Conservation (phyloP, 1,140 invertebrate genomes). For the Temnothorax longispinosus region DNA sequence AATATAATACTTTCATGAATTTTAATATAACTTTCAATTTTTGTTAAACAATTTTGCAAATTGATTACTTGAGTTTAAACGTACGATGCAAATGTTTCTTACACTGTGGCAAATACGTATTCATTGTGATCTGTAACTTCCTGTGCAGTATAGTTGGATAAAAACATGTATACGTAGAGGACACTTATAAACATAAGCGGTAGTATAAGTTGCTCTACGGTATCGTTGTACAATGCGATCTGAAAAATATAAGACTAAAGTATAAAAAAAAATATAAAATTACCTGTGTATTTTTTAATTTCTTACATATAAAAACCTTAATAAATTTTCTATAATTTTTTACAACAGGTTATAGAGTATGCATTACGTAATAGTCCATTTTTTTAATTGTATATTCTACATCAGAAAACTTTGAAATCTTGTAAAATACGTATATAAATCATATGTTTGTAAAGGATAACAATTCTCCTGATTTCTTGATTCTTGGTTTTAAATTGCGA, state of each 20-base stretch:
- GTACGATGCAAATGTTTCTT: background rate
- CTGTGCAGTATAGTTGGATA: slow-evolving; percentile 12
- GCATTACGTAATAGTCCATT: background rate
- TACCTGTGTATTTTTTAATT: background rate
- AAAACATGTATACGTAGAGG: background rate
- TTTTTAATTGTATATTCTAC: background rate
- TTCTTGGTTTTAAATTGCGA: too few species aligned
- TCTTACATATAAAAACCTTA: background rate
- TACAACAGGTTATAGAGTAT: background rate
- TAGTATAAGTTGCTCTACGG: background rate
- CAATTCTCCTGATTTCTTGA: too few species aligned
- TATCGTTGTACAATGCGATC: background rate
- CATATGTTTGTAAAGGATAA: background rate
- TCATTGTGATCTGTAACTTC: slow-evolving; percentile 33
- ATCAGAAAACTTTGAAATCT: background rate
- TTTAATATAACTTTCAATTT: background rate
- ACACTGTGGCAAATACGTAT: slow-evolving; percentile 29
- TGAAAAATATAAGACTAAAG: background rate
- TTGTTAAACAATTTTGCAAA: background rate
- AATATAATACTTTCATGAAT: too few species aligned
- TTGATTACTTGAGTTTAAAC: background rate
- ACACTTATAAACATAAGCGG: background rate
- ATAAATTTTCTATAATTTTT: background rate
- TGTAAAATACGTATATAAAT: background rate
- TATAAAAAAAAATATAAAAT: background rate